phyloP scores from a whole-genome alignment of 2,113 vertebrate genomes.

The Onychostoma macrolepis region DNA sequence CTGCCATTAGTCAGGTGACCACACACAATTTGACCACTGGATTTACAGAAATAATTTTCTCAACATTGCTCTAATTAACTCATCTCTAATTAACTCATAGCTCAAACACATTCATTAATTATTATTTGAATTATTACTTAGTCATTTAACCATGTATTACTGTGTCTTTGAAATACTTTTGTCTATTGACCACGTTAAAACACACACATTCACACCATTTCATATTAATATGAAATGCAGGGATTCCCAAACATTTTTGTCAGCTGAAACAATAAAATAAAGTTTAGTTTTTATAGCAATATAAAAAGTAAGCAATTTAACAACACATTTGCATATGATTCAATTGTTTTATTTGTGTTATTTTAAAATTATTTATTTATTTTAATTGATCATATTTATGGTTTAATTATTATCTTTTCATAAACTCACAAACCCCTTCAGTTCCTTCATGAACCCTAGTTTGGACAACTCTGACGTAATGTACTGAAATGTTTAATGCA shows the following conservation, averaged over 20 bases:
- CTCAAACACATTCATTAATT: too few relatives aligned
- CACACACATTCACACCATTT: background rate
- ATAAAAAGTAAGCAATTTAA: too few relatives aligned
- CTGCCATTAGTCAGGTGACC: background rate
- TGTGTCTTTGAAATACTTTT: background rate
- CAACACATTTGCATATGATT: too few relatives aligned
- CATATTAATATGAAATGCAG: background rate
- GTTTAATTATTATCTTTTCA: background rate
- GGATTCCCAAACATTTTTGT: background rate
- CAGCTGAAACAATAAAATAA: background rate
- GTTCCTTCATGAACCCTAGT: too few relatives aligned
- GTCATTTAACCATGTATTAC: background rate
- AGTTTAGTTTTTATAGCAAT: background rate
- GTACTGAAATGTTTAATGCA: too few relatives aligned
- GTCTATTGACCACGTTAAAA: background rate
- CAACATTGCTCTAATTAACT: too few relatives aligned
- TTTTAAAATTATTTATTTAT: background rate
- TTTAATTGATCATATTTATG: background rate
- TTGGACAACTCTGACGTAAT: too few relatives aligned
- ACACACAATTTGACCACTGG: too few relatives aligned
- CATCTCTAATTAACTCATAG: too few relatives aligned
- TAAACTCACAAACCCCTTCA: background rate
- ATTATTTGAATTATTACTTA: too few relatives aligned
- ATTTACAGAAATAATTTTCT: background rate
- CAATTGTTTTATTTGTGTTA: too few relatives aligned